Conservation (phyloP, 2,888 invertebrate species). For the Rapana venosa region DNA sequence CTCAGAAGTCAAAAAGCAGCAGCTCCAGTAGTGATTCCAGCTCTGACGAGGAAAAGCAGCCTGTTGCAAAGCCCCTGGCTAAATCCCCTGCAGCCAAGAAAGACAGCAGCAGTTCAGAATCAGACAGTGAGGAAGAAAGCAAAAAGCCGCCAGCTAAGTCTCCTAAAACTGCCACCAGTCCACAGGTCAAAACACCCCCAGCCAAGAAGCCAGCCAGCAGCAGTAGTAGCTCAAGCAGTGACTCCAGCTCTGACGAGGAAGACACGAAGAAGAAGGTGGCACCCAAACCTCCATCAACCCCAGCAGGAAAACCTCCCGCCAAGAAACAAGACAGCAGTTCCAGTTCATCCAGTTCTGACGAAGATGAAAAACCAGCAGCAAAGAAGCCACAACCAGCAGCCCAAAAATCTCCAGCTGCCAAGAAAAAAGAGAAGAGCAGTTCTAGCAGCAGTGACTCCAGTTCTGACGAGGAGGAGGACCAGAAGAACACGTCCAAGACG, state of each 20-base stretch:
- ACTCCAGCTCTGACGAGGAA: conserved; percentile 61
- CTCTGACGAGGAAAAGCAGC: conserved; percentile 38
- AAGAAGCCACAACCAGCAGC: conserved; percentile 27
- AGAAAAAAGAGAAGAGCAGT: not conserved
- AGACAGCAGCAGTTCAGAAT: conserved; percentile 55
- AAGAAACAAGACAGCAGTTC: conserved; percentile 45
- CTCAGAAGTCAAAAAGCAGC: conserved; percentile 37
- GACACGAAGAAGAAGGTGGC: conserved; percentile 42
- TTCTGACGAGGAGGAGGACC: not conserved
- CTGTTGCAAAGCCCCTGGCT: conserved; percentile 13
- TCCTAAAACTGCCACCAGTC: conserved; percentile 2
- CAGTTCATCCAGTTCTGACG: conserved; percentile 30
- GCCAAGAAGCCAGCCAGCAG: conserved; percentile 46
- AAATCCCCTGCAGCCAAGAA: conserved; percentile 43
- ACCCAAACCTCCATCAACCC: conserved; percentile 25
- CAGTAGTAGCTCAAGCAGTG: conserved; percentile 48
- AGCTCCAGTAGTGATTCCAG: conserved; percentile 56
- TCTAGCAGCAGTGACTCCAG: conserved; percentile 47
- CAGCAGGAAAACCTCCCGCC: conserved; percentile 27
- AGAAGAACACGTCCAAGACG: too few relatives aligned
- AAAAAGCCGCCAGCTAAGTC: conserved; percentile 14
- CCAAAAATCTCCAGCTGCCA: conserved; percentile 9
- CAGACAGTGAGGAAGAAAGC: conserved; percentile 33
- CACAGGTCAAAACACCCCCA: conserved; percentile 26
- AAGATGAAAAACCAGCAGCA: not conserved